phyloP scores from a whole-genome alignment of 2,113 vertebrate species.

The Craseonycteris thonglongyai region DNA sequence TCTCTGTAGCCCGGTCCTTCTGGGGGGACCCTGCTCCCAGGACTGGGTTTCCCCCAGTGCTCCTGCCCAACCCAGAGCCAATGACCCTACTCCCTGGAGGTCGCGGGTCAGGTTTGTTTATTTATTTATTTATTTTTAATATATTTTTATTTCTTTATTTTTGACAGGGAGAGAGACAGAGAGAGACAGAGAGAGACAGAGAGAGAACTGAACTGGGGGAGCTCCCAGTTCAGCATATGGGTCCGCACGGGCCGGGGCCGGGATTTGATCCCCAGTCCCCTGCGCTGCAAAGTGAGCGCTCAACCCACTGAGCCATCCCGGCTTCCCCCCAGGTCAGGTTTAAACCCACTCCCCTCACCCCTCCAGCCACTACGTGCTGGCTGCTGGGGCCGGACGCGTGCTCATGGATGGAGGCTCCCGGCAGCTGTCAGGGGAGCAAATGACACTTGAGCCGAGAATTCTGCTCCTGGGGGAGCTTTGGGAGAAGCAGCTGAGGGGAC shows the following conservation, averaged over 20 bases:
- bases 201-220: no score
- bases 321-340: no score
- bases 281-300: no score
- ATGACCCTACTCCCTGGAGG: neutral
- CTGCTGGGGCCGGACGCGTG: neutral
- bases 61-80: neutral
- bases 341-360: neutral
- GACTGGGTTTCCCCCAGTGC: neutral
- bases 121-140: no score
- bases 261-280: no score
- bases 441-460: neutral
- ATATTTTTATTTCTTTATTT: no score
- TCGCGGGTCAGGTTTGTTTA: neutral
- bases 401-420: neutral
- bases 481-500: neutral
- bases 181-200: no score
- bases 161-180: no score
- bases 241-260: no score
- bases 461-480: neutral
- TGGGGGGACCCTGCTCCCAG: neutral
- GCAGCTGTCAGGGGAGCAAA: slow-evolving; percentile 12
- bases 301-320: no score
- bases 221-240: no score
- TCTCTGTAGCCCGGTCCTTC: neutral
- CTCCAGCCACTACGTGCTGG: fast-evolving